phyloP scores from a whole-genome alignment of 1,140 invertebrate species.

The Cherax quadricarinatus region DNA sequence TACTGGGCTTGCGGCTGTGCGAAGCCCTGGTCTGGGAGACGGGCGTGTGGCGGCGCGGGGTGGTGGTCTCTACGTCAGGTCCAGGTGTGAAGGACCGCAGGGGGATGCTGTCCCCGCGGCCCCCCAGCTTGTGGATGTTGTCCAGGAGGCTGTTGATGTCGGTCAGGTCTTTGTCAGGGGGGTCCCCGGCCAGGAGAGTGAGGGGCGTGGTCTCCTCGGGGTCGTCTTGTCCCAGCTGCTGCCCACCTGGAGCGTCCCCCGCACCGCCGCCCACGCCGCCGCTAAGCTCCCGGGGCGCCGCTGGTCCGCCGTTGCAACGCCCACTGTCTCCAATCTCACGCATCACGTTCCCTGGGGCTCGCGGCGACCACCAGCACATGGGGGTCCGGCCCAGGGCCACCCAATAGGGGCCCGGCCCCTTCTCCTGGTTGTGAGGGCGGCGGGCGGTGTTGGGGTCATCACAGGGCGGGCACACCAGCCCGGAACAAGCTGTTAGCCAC shows the following conservation, averaged over 20 bases:
- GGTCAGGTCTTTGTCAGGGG: constrained; percentile 66
- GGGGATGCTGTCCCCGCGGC: constrained; percentile 62
- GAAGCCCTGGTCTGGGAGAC: constrained; percentile 50
- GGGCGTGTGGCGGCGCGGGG: constrained; percentile 55
- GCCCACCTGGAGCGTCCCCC: constrained; percentile 13
- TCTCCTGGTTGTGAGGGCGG: constrained; percentile 46
- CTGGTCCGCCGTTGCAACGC: constrained; percentile 63
- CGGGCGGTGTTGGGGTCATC: constrained; percentile 57
- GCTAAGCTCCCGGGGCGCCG: constrained; percentile 40
- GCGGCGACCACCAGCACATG: constrained; percentile 70
- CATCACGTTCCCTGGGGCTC: constrained; percentile 61
- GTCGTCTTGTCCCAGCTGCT: constrained; percentile 44
- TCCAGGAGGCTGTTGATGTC: constrained; percentile 69
- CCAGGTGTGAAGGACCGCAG: constrained; percentile 58
- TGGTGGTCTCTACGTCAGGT: constrained; percentile 20
- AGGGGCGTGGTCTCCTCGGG: constrained; percentile 66
- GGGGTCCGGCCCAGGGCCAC: constrained; percentile 47
- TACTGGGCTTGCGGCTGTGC: constrained; percentile 60
- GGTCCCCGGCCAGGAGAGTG: constrained; percentile 53
- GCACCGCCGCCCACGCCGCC: constrained; percentile 34
- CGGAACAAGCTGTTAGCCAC: neutral
- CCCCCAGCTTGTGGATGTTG: constrained; percentile 66
- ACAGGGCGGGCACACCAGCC: constrained; percentile 34
- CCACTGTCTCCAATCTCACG: constrained; percentile 67
- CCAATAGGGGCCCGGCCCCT: constrained; percentile 32